Evolutionary conservation across 2,888 invertebrate species (phyloP), one percentile per base, ranked within the genome.

Genomic region (Himalopsyche kuldschensis): DNA sequence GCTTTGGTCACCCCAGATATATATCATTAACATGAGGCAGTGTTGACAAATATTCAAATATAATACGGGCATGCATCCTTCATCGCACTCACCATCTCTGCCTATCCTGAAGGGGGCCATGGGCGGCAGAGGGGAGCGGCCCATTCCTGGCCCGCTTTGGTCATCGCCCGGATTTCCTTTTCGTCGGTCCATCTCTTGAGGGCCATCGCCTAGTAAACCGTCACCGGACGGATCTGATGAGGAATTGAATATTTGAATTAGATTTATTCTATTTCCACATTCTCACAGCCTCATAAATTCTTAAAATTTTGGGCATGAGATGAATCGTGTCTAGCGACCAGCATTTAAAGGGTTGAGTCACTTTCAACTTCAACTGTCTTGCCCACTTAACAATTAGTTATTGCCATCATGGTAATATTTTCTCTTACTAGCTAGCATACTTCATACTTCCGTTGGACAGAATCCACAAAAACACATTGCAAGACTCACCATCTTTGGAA

Each of bases 61-160:
- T 6, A 24, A 79, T 55, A 78, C n/a, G 11, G 1, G 5, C 30
- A 63, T 78, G 32, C n/a, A 20, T 27, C 3, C 11, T 41, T 78
- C 47, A 78, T 8, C 15, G 2, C 8, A 79, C 80, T 82, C 48
- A 85, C 86, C 86, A 10, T 86, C 86, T 55, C 86, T 83, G 27
- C 81, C 82, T 24, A 86, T 86, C 77, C 86, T 84, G 69, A 86
- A 86, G 6, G 86, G 86, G 5, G 86, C 83, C 86, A 86, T 85
- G 20, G 85, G 85, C 6, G 86, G 85, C 31, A 85, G 81, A n/a
- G 84, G 82, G 1, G 86, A 85, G 41, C 86, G 80, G 6, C 82
- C 75, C 63, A 77, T 63, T 15, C 82, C 75, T 15, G 75, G 48
- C 0, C 84, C 81, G 30, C 82, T 31, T 35, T 82, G 75, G 30